A percentile compares a stretch with the other conserved stretches of the same genome.
These are phyloP conservation scores for Ecliptopera silaceata DNA, from an alignment of 2,888 invertebrate genomes.

Conservation along the genomic window DNA sequence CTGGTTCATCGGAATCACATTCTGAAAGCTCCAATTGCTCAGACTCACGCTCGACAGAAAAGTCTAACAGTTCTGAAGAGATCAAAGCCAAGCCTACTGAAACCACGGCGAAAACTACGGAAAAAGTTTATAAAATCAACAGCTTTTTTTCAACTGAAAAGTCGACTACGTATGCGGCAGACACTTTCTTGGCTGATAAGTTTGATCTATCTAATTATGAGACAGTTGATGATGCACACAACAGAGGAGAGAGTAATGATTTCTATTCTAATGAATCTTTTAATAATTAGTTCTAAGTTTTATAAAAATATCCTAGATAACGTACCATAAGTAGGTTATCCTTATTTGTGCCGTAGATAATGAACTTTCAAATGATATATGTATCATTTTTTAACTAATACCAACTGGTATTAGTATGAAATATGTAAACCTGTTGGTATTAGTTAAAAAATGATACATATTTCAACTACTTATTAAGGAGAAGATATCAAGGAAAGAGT, in stretches of 20 bases:
- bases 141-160: conserved; percentile 69
- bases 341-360: neutral
- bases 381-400: too few relatives aligned
- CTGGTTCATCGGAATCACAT: conserved; percentile 14
- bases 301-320: neutral
- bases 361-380: too few relatives aligned
- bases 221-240: conserved; percentile 46
- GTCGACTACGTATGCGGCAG: conserved; percentile 54
- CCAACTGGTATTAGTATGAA: too few relatives aligned
- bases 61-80: neutral
- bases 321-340: too few relatives aligned
- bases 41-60: conserved; percentile 12
- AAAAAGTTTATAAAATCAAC: conserved; percentile 45
- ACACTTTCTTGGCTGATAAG: conserved; percentile 74
- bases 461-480: too few relatives aligned
- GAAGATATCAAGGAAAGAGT: too few relatives aligned
- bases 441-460: too few relatives aligned
- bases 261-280: conserved; percentile 55
- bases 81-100: neutral
- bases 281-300: conserved; percentile 14
- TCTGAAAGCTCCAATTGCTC: neutral
- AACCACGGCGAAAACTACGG: conserved; percentile 25
- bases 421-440: too few relatives aligned
- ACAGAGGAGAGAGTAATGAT: conserved; percentile 43
- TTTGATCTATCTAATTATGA: conserved; percentile 68